Conservation (phyloP, 1,140 invertebrate genomes). For the Bombyx mandarina region DNA sequence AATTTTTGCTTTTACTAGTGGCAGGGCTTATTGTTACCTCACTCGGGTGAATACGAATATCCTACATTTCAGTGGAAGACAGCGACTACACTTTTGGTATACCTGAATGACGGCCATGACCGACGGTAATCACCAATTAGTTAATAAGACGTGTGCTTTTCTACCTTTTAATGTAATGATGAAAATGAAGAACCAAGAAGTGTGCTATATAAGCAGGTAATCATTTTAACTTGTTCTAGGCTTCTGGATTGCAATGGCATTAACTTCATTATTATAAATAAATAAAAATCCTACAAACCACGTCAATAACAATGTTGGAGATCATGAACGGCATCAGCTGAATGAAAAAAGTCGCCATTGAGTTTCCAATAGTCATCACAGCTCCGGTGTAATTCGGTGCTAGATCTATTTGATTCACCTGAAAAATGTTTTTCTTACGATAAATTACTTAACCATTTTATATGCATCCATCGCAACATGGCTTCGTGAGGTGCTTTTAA, state of each 20-base stretch:
- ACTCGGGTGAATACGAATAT: too few relatives aligned
- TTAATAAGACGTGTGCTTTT: neutral
- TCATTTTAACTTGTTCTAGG: neutral
- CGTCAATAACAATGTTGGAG: conserved; percentile 32
- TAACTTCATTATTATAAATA: neutral
- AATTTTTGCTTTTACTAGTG: too few relatives aligned
- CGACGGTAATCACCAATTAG: neutral
- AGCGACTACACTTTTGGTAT: too few relatives aligned
- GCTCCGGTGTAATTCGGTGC: conserved; percentile 84
- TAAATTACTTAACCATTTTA: too few relatives aligned
- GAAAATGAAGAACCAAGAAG: neutral
- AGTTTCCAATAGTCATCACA: conserved; percentile 79
- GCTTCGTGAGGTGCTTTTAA: too few relatives aligned
- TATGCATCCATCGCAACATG: too few relatives aligned
- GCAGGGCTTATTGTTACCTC: too few relatives aligned
- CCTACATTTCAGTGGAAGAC: too few relatives aligned
- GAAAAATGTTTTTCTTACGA: conserved; percentile 15
- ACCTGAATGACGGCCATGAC: neutral
- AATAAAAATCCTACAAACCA: conserved; percentile 33
- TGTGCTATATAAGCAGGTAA: neutral
- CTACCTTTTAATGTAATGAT: neutral
- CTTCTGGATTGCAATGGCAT: neutral
- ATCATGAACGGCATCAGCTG: conserved; percentile 74
- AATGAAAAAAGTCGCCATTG: conserved; percentile 74
- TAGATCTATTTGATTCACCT: conserved; percentile 78